Evolutionary conservation across 2,888 invertebrate genomes (phyloP).

Genomic region (Flexamia atlantica): DNA sequence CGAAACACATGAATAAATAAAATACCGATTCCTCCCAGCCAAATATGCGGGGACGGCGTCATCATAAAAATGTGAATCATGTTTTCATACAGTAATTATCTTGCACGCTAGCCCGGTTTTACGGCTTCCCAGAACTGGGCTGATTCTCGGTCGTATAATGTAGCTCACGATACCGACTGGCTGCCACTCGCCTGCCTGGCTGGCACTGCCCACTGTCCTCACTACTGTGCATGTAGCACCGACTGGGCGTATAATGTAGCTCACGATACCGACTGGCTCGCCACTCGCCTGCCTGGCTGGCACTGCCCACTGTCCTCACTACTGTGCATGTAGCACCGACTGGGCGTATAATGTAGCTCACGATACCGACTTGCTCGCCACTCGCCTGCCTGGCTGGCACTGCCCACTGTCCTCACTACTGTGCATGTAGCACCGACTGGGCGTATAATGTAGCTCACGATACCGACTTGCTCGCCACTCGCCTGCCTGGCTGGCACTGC

Average conservation of each 20-base stretch:
- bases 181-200: not conserved
- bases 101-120: conserved; percentile 68
- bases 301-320: too few species aligned
- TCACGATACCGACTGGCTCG: too few species aligned
- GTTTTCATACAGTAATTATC: conserved; percentile 69
- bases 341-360: too few species aligned
- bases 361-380: too few species aligned
- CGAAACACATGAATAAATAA: conserved; percentile 66
- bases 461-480: too few species aligned
- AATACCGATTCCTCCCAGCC: conserved; percentile 68
- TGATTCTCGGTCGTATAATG: conserved; percentile 45
- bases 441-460: too few species aligned
- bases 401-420: too few species aligned
- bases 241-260: too few species aligned
- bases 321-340: too few species aligned
- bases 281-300: not conserved
- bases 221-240: not conserved
- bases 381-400: too few species aligned
- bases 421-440: too few species aligned
- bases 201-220: not conserved
- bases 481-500: too few species aligned
- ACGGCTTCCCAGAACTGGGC: conserved; percentile 61
- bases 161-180: conserved; percentile 32
- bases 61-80: conserved; percentile 69
- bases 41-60: conserved; percentile 66